Conservation (phyloP, 2,888 invertebrate genomes). For the Neria commutata region DNA sequence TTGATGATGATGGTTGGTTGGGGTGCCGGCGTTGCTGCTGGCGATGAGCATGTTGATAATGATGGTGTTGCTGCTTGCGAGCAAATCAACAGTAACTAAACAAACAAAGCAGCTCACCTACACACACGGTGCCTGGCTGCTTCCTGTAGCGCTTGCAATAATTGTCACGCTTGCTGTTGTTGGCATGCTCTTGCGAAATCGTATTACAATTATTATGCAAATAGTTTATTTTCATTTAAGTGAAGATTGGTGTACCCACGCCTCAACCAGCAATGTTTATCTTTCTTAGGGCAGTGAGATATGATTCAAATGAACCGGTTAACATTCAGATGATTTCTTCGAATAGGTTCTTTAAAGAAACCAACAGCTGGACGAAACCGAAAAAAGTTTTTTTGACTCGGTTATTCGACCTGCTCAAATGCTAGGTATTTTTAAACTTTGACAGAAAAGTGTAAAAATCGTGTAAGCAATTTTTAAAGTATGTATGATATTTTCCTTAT, state of each 20-base stretch:
- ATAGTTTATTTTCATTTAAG: slow-evolving; percentile 46
- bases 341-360: too few relatives aligned
- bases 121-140: slow-evolving; percentile 7
- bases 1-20: slow-evolving; percentile 20
- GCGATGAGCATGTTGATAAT: slow-evolving; percentile 18
- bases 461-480: too few relatives aligned
- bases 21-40: slow-evolving; percentile 14
- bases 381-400: too few relatives aligned
- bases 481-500: too few relatives aligned
- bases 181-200: slow-evolving; percentile 38
- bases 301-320: too few relatives aligned
- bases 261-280: background rate
- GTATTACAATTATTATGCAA: slow-evolving; percentile 49
- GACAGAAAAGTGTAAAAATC: too few relatives aligned
- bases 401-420: too few relatives aligned
- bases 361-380: too few relatives aligned
- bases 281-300: too few relatives aligned
- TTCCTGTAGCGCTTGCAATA: slow-evolving; percentile 17
- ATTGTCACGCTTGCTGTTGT: slow-evolving; percentile 36
- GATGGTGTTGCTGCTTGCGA: slow-evolving; percentile 18
- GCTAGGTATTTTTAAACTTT: too few relatives aligned
- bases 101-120: slow-evolving; percentile 23
- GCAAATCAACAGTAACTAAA: slow-evolving; percentile 50
- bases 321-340: too few relatives aligned
- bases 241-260: background rate